These are phyloP conservation scores for Catotricha subobsoleta DNA, from an alignment of 2,888 invertebrate species.

Conservation along the genomic window DNA sequence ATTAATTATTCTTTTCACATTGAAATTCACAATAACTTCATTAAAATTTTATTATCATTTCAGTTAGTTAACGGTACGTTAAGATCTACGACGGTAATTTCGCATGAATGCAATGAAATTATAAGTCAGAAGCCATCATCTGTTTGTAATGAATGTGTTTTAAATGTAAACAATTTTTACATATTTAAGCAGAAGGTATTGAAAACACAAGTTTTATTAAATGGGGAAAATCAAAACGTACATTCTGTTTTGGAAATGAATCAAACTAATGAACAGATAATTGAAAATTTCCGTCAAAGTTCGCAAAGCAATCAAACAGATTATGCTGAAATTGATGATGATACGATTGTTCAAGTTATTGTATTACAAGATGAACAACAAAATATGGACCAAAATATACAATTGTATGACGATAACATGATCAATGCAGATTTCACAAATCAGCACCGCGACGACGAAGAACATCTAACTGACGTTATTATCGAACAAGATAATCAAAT, in stretches of 20 bases:
- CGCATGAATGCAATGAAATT: too few species aligned
- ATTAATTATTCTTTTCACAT: background rate
- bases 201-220: background rate
- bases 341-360: background rate
- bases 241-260: too few species aligned
- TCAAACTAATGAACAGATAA: background rate
- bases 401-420: too few species aligned
- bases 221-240: background rate
- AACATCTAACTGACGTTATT: too few species aligned
- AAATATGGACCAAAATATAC: too few species aligned
- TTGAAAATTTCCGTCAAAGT: too few species aligned
- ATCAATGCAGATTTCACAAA: too few species aligned
- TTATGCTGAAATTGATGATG: background rate
- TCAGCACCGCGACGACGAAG: too few species aligned
- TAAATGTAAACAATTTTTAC: slow-evolving; percentile 1
- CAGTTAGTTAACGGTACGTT: too few species aligned
- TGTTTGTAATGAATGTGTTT: slow-evolving; percentile 1
- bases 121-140: too few species aligned
- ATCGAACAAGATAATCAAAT: too few species aligned
- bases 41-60: background rate
- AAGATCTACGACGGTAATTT: too few species aligned
- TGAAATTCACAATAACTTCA: background rate
- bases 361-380: background rate
- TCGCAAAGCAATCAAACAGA: background rate
- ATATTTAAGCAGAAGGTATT: slow-evolving; percentile 1